A percentile compares a stretch with the other conserved stretches of the same genome.
Conservation (phyloP, 2,113 vertebrate species). For the Python bivittatus region DNA sequence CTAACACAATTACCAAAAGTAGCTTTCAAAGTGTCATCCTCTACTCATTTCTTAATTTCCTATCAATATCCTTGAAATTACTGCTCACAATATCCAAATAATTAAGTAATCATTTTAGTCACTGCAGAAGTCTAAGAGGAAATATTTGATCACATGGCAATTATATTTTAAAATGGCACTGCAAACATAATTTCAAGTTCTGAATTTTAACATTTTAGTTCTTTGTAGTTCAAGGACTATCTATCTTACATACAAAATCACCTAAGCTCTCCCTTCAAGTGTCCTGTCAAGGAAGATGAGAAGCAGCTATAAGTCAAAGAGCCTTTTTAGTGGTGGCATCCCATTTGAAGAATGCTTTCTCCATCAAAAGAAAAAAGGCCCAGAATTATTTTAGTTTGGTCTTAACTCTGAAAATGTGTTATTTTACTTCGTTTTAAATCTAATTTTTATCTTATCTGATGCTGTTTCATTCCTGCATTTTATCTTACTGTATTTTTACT, state of each 20-base stretch:
- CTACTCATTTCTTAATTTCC: constrained; percentile 34
- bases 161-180: constrained; percentile 56
- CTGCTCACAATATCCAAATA: constrained; percentile 27
- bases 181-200: neutral
- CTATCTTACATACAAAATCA: neutral
- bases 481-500: neutral
- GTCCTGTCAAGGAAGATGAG: neutral
- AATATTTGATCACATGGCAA: constrained; percentile 35
- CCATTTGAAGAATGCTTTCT: neutral
- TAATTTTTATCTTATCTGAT: neutral
- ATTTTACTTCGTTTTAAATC: neutral
- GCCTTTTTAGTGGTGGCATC: neutral
- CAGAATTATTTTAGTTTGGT: neutral
- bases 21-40: constrained; percentile 25
- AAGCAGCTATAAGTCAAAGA: neutral
- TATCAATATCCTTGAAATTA: constrained; percentile 40
- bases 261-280: neutral
- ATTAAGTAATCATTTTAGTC: constrained; percentile 58
- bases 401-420: neutral
- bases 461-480: neutral
- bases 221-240: neutral
- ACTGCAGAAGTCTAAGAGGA: constrained; percentile 54
- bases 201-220: neutral
- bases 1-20: neutral
- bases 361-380: neutral